These are phyloP conservation scores for Enteromius afrohamiltoni DNA, from an alignment of 2,797 vertebrate species.

Conservation along the genomic window DNA sequence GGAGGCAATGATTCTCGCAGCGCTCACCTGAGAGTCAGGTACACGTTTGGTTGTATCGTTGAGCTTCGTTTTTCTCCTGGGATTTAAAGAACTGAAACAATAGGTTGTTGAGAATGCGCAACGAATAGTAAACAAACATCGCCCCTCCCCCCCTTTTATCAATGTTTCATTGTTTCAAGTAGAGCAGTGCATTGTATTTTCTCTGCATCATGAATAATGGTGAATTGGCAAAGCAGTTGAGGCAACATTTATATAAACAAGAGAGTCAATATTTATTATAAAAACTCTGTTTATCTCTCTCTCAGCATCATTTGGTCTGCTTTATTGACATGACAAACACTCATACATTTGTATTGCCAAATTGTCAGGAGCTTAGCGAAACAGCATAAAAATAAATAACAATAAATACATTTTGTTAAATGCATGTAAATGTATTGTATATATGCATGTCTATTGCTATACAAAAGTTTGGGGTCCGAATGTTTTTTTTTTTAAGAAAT, in stretches of 20 bases:
- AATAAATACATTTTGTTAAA: background rate
- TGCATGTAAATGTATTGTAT: background rate
- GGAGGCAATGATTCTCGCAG: slow-evolving; percentile 93
- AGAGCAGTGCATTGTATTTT: slow-evolving; percentile 32
- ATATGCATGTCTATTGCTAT: background rate
- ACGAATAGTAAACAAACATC: slow-evolving; percentile 29
- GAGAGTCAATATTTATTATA: slow-evolving; percentile 23
- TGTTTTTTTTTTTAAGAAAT: background rate
- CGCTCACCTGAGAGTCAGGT: slow-evolving; percentile 94
- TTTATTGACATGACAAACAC: slow-evolving; percentile 24
- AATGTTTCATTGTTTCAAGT: slow-evolving; percentile 41
- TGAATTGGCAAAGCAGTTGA: slow-evolving; percentile 11
- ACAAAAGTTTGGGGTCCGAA: background rate
- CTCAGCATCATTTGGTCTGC: background rate
- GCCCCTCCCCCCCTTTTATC: background rate
- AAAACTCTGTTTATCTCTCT: background rate
- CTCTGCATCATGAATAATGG: slow-evolving; percentile 30
- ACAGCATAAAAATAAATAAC: background rate
- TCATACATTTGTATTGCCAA: background rate
- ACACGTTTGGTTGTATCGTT: slow-evolving; percentile 23
- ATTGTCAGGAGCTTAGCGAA: background rate
- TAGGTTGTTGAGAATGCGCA: slow-evolving; percentile 16
- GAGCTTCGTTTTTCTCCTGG: slow-evolving; percentile 28
- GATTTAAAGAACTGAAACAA: slow-evolving; percentile 31
- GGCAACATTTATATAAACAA: slow-evolving; percentile 40